Conservation (phyloP, 2,113 vertebrate genomes). For the Calyptommatus sinebrachiatus region DNA sequence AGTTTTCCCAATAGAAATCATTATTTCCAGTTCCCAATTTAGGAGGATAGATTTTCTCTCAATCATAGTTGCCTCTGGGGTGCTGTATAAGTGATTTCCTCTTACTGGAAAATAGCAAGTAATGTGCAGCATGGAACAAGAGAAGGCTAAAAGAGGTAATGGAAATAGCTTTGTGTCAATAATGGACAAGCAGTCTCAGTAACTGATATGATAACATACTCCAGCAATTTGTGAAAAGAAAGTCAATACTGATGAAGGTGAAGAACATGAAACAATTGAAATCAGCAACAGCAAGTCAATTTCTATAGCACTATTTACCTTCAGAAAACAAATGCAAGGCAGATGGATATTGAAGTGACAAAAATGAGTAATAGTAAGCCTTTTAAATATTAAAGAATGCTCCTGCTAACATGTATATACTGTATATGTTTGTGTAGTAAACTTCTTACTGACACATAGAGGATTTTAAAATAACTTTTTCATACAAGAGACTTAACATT, state of each 20-base stretch:
- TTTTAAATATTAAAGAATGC: background rate
- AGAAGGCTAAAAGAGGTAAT: background rate
- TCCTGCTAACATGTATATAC: background rate
- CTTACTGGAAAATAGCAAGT: slow-evolving; percentile 1
- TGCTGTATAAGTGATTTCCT: background rate
- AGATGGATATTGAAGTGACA: background rate
- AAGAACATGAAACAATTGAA: background rate
- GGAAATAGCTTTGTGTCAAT: slow-evolving; percentile 4
- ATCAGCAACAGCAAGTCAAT: background rate
- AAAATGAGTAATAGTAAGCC: background rate
- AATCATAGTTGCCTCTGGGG: background rate
- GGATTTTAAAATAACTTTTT: background rate
- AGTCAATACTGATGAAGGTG: background rate
- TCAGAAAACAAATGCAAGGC: background rate
- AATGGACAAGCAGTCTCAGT: background rate
- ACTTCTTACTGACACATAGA: background rate
- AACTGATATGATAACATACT: background rate
- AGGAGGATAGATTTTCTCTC: slow-evolving; percentile 2
- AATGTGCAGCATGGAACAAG: background rate
- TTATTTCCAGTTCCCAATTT: background rate
- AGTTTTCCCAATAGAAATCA: background rate
- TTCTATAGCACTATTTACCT: background rate
- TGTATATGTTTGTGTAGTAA: background rate
- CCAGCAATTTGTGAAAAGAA: no score
- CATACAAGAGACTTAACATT: no score